Percentiles rank a stretch among this genome's conserved stretches.
These are phyloP conservation scores for Babyrousa celebensis DNA, from an alignment of 2,797 vertebrate species.

Conservation along the genomic window DNA sequence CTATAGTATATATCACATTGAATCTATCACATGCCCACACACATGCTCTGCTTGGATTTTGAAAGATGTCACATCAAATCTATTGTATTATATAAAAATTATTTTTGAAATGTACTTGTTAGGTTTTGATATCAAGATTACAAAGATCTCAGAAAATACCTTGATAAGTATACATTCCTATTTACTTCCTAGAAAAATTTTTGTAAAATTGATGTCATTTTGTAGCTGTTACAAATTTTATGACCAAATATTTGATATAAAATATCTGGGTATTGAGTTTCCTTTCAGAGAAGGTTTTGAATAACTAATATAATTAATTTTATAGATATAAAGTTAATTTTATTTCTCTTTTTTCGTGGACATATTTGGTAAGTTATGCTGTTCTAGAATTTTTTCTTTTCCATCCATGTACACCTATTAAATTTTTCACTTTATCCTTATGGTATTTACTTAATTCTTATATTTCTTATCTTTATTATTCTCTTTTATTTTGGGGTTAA, in stretches of 20 bases:
- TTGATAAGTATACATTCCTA: background rate
- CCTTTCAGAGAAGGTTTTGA: background rate
- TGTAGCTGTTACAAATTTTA: background rate
- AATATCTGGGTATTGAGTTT: background rate
- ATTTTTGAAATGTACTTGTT: background rate
- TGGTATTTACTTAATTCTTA: background rate
- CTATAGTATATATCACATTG: too few species aligned
- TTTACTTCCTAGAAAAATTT: constrained; percentile 1
- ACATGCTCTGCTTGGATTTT: background rate
- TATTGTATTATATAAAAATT: background rate
- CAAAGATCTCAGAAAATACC: background rate
- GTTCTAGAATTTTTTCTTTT: constrained; percentile 24
- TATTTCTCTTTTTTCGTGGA: background rate
- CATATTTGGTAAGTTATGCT: background rate
- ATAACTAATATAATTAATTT: background rate
- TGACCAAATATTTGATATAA: background rate
- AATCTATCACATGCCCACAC: too few species aligned
- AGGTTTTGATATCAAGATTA: background rate
- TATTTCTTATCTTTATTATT: constrained; percentile 34
- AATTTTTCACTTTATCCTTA: background rate
- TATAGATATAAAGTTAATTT: background rate
- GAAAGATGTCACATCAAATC: background rate
- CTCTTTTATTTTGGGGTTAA: constrained; percentile 19
- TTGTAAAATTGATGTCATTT: background rate
- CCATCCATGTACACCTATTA: background rate